These are phyloP conservation scores for Turnix velox DNA, from an alignment of 2,113 vertebrate species.

Conservation along the genomic window DNA sequence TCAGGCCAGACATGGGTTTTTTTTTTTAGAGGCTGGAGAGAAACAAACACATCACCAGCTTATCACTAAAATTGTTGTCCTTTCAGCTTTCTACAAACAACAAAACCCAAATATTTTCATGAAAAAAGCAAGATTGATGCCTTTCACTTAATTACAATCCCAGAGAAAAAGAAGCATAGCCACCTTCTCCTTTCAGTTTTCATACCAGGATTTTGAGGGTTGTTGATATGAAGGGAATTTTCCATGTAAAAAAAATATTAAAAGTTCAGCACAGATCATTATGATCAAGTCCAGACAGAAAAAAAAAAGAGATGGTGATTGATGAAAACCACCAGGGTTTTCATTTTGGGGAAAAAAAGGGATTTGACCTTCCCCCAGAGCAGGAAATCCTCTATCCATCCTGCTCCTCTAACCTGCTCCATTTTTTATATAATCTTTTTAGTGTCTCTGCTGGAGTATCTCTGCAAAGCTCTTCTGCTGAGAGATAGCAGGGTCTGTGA, in stretches of 20 bases:
- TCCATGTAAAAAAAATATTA: accelerated
- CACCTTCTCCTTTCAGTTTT: background rate
- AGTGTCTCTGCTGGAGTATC: background rate
- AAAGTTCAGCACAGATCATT: background rate
- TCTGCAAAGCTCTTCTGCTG: background rate
- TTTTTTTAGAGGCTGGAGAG: background rate
- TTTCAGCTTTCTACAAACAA: background rate
- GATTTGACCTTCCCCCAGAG: background rate
- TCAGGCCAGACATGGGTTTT: background rate
- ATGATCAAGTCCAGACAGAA: background rate
- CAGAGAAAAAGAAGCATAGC: background rate
- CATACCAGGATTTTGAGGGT: background rate
- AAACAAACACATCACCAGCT: background rate
- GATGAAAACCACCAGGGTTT: background rate
- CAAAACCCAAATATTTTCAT: background rate
- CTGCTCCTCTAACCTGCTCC: background rate
- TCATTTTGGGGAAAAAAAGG: background rate
- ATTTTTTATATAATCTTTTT: background rate
- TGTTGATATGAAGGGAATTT: background rate
- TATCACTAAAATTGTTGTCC: background rate
- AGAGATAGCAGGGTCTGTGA: background rate
- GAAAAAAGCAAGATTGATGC: background rate
- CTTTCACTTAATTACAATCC: background rate
- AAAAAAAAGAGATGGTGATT: too few relatives aligned
- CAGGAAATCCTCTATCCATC: background rate